Evolutionary conservation across 2,888 invertebrate species (phyloP), one percentile per base, ranked within the genome.

Genomic region (Lydus trimaculatus): DNA sequence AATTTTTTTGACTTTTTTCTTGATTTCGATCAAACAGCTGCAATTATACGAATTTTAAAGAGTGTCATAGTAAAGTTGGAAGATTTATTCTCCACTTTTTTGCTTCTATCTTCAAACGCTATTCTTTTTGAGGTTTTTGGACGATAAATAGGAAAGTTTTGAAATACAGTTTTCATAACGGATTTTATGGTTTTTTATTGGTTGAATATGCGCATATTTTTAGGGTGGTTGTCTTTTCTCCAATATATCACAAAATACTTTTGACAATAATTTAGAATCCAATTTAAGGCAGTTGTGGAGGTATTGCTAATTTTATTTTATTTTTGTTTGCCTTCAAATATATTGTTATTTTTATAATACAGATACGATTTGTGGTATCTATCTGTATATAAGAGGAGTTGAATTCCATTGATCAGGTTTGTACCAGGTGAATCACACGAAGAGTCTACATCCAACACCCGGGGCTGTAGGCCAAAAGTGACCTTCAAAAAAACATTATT

Each of bases 391-490:
- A 17, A n/a, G 17, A 43, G 48, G 5, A 52, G 48, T 11, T 9
- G 75, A 76, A 80, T 80, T 78, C 79, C 80, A 80, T 79, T 79
- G 80, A 80, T 79, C 79, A 78, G 77, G 78, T 78, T 78, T 76
- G 71, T 72, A 63, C 60, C 63, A 68, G 73, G 71, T 76, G 76
- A 76, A 73, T 76, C 76, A 76, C 66, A 59, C 60, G 48, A 61
- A 28, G 31, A 52, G 65, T 68, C 69, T 62, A 65, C 66, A 48
- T 64, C 63, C 66, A 71, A 74, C 73, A 78, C 82, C 81, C 67
- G 77, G 74, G 81, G 82, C 82, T 79, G 77, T 82, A 81, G 82
- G 82, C 82, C 82, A 82, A 81, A 80, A 81, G 78, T 82, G 82
- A 81, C 82, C 82, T 82, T 82, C 80, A 81, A 80, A 79, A 79